A percentile compares a stretch with the other conserved stretches of the same genome.
phyloP scores from a whole-genome alignment of 1,140 invertebrate genomes.

The Bombus superbus region DNA sequence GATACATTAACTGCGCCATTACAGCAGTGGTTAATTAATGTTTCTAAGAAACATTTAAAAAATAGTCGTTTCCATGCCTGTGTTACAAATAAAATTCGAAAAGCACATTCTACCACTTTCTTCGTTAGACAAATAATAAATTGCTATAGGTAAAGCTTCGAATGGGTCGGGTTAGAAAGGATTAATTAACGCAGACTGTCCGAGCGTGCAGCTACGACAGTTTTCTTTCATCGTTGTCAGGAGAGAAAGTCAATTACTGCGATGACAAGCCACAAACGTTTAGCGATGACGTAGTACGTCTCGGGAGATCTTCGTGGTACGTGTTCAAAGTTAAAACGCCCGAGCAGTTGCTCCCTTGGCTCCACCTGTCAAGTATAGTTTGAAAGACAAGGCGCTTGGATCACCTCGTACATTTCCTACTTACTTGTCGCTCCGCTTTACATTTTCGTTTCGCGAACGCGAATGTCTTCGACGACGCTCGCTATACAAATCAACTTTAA shows the following conservation, averaged over 20 bases:
- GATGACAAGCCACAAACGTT: constrained; percentile 62
- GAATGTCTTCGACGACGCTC: background rate
- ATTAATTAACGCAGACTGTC: constrained; percentile 50
- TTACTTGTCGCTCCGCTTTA: constrained; percentile 32
- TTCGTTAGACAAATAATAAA: background rate
- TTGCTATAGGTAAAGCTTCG: background rate
- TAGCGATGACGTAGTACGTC: constrained; percentile 54
- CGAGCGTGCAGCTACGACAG: constrained; percentile 9
- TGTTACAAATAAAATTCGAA: background rate
- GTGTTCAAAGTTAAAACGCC: constrained; percentile 54
- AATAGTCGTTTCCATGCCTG: too few species aligned
- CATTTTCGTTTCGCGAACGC: background rate
- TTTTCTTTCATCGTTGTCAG: constrained; percentile 57
- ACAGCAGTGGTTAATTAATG: too few species aligned
- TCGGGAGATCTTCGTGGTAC: constrained; percentile 57
- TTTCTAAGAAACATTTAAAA: too few species aligned
- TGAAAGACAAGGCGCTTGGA: constrained; percentile 34
- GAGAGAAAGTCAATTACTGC: constrained; percentile 73
- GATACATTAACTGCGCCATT: too few species aligned
- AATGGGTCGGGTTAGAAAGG: constrained; percentile 8
- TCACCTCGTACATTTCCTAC: constrained; percentile 49
- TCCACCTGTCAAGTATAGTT: constrained; percentile 45
- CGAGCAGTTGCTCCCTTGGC: constrained; percentile 35
- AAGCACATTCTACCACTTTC: background rate
- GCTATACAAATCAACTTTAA: constrained; percentile 3